phyloP scores from a whole-genome alignment of 2,113 vertebrate species.

The Salvelinus fontinalis region DNA sequence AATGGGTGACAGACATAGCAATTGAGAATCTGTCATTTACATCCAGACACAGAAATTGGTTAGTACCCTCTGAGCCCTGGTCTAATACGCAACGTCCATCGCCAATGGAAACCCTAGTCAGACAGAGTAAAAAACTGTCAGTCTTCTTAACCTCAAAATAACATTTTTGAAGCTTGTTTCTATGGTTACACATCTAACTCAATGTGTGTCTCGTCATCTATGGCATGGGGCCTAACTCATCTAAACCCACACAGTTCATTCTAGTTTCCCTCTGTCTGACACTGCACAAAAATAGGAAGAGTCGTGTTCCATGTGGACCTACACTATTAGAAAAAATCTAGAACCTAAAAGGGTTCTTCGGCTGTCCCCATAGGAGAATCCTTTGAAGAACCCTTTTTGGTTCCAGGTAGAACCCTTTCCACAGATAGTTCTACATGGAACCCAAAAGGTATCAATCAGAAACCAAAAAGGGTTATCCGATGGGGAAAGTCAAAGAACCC shows the following conservation, averaged over 20 bases:
- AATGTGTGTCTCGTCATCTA: neutral
- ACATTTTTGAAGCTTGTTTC: neutral
- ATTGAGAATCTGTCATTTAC: too few species aligned
- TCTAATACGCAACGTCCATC: neutral
- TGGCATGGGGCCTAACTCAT: neutral
- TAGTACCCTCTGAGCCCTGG: neutral
- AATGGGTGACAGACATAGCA: neutral
- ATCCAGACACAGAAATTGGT: neutral
- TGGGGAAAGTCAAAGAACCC: too few species aligned
- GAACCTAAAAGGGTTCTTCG: too few species aligned
- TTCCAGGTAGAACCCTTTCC: too few species aligned
- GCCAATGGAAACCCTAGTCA: neutral
- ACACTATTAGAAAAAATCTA: too few species aligned
- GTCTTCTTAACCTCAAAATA: neutral
- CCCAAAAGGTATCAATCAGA: too few species aligned
- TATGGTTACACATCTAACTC: neutral
- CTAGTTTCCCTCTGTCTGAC: neutral
- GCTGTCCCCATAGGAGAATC: too few species aligned
- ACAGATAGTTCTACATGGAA: too few species aligned
- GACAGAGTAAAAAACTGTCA: neutral
- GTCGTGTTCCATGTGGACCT: conserved; percentile 13
- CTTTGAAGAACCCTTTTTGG: too few species aligned
- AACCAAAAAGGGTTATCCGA: too few species aligned
- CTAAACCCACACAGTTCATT: neutral
- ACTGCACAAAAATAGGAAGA: conserved; percentile 9